Evolutionary conservation across 2,888 invertebrate species (phyloP), one percentile per base, ranked within the genome.

Genomic region (Phortica magna): DNA sequence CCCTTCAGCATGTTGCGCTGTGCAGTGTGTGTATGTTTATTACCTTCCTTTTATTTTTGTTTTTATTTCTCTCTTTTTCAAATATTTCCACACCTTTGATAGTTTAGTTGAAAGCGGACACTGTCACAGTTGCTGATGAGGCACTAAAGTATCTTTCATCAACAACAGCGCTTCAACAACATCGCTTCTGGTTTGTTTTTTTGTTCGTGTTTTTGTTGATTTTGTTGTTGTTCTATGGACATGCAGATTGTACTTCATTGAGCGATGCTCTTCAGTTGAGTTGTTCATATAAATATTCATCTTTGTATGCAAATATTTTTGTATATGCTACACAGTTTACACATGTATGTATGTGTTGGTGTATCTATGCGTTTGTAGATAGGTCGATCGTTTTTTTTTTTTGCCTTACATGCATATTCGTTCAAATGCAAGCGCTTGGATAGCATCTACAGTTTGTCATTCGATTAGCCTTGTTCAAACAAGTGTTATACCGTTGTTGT

Each of bases 281-380:
- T 55, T 55, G 72, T 39, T 57, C 57, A 57, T 72, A 57, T 73
- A 73, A 73, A 73, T 73, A 73, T 73, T 73, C 73, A 73, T 73
- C 73, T 72, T 72, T 57, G 39, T 55, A 72, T 73, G 73, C 43
- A 73, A 73, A 73, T 73, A 59, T 43, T 31, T 59, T 73, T 73
- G 61, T 17, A 17, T 17, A 1, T 59, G 48, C 48, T 48, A 6
- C 3, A 48, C 48, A 2, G 14, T 0, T 12, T 12, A 17, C n/a
- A 59, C n/a, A 59, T 19, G 22, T 7, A 61, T 61, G 19, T 59
- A 14, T 59, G 1, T 59, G 39, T 65, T 41, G 2, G 6, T 39
- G 65, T 65, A 65, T 31, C 14, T 39, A 39, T 31, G 31, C n/a
- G n/a, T 39, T 39, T 12, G 41, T 65, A 65, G 10, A 31, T 65